Evolutionary conservation across 1,140 invertebrate genomes (phyloP), one percentile per base, ranked within the genome.

Genomic region (Brachionus rotundiformis): DNA sequence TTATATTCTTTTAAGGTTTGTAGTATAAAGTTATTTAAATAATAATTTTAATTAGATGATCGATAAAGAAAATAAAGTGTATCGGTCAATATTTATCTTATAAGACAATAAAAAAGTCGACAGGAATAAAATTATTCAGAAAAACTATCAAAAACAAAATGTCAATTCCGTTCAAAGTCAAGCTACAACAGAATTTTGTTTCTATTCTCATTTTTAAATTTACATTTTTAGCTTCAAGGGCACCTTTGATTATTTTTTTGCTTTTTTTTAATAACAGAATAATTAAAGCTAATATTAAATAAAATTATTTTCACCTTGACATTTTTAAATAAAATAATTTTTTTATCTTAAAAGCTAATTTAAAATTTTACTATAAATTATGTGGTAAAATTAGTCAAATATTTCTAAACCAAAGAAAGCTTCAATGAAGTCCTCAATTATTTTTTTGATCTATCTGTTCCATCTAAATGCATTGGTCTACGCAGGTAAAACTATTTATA

Each of bases 311-410:
- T 8, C 36, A 39, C 36, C 36, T 39, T 39, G 36, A 39, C 36
- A 39, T 39, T 39, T 7, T 39, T 39, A 11, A 54, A 19, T 23
- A 25, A 54, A 19, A 19, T 25, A 23, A 16, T 16, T 49, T 54
- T 54, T 25, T 54, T 54, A 54, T 54, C 47, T 54, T 16, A 54
- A 19, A 54, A 54, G 19, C 7, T 54, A 54, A 11, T 39, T 39
- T 39, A 39, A n/a, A 19, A 54, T 54, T 54, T 54, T 54, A 54
- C 47, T 54, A 54, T 54, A 54, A 54, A 54, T 54, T 54, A 54
- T 54, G 47, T 19, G 19, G 47, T 54, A 23, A 23, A 54, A 54
- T 54, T 54, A 54, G 47, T 54, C 47, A 54, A 54, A 7, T 54
- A 54, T 16, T 54, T 54, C 23, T 54, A 54, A 54, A 19, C n/a